Conservation (phyloP, 2,888 invertebrate species). For the Taenaris catops region DNA sequence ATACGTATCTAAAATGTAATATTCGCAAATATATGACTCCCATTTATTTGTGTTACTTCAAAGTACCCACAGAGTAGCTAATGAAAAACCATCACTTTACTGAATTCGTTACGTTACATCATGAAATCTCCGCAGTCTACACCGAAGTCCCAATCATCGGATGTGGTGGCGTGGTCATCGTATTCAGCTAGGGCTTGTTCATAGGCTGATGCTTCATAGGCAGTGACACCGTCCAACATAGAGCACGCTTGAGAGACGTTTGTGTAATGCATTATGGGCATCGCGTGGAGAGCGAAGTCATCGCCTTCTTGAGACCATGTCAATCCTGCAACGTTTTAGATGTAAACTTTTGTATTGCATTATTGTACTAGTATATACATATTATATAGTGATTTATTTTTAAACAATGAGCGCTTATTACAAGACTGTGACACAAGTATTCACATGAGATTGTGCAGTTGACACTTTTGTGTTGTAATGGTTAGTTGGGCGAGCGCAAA, state of each 20-base stretch:
- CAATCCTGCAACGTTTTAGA: slow-evolving; percentile 51
- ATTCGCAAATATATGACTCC: neutral
- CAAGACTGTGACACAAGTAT: too few relatives aligned
- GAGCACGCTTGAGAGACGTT: slow-evolving; percentile 81
- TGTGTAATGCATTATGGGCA: slow-evolving; percentile 82
- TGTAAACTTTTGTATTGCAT: too few relatives aligned
- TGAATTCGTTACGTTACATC: slow-evolving; percentile 80
- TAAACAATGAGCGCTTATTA: too few relatives aligned
- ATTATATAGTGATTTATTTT: too few relatives aligned
- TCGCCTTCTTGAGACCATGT: slow-evolving; percentile 84
- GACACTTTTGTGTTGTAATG: too few relatives aligned
- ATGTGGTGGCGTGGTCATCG: slow-evolving; percentile 70
- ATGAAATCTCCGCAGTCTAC: slow-evolving; percentile 87
- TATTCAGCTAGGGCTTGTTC: slow-evolving; percentile 82
- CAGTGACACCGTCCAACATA: slow-evolving; percentile 77
- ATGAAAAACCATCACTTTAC: too few relatives aligned
- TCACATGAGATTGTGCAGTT: too few relatives aligned
- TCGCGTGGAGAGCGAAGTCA: slow-evolving; percentile 83
- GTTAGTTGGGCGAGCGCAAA: too few relatives aligned
- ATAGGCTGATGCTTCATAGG: slow-evolving; percentile 79
- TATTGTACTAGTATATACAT: too few relatives aligned
- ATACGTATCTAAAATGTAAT: too few relatives aligned
- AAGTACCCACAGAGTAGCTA: slow-evolving; percentile 1
- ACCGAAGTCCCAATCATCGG: slow-evolving; percentile 85
- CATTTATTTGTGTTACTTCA: neutral